Evolutionary conservation across 1,140 invertebrate genomes (phyloP).

Genomic region (Fopius arisanus): DNA sequence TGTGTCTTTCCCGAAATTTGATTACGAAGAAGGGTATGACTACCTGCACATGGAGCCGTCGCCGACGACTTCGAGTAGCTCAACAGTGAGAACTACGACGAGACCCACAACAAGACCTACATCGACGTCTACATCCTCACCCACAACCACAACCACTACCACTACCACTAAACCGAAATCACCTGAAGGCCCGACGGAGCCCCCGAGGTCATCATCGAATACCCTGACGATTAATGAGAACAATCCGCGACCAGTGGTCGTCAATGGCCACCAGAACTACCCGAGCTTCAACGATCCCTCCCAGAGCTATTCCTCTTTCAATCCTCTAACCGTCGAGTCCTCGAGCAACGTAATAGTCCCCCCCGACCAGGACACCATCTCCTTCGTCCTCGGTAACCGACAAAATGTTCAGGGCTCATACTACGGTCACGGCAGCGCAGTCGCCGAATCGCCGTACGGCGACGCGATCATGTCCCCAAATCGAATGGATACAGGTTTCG

Average conservation of each 20-base stretch:
- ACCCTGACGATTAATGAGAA: background rate
- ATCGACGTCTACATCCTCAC: background rate
- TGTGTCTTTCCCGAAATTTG: background rate
- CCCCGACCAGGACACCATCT: slow-evolving; percentile 70
- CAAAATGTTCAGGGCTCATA: slow-evolving; percentile 67
- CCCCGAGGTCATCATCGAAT: background rate
- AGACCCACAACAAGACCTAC: slow-evolving; percentile 22
- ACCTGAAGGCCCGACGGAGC: background rate
- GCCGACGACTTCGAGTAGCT: slow-evolving; percentile 2
- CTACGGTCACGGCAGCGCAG: slow-evolving; percentile 57
- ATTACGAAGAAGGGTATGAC: slow-evolving; percentile 19
- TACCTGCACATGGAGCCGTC: background rate
- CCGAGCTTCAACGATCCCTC: slow-evolving; percentile 39
- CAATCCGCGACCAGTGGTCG: slow-evolving; percentile 34
- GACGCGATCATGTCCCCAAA: background rate
- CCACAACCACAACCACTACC: slow-evolving; percentile 1
- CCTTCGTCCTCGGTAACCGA: slow-evolving; percentile 71
- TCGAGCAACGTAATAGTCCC: slow-evolving; percentile 72
- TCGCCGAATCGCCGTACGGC: slow-evolving; percentile 62
- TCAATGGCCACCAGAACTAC: background rate
- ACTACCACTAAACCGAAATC: slow-evolving; percentile 5
- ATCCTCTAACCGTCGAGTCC: slow-evolving; percentile 57
- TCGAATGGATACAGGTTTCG: background rate
- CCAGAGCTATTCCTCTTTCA: slow-evolving; percentile 43
- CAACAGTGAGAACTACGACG: background rate